Base-by-base conservation (phyloP, 2,888 invertebrate species). In the Eremobia ochroleuca region DNA sequence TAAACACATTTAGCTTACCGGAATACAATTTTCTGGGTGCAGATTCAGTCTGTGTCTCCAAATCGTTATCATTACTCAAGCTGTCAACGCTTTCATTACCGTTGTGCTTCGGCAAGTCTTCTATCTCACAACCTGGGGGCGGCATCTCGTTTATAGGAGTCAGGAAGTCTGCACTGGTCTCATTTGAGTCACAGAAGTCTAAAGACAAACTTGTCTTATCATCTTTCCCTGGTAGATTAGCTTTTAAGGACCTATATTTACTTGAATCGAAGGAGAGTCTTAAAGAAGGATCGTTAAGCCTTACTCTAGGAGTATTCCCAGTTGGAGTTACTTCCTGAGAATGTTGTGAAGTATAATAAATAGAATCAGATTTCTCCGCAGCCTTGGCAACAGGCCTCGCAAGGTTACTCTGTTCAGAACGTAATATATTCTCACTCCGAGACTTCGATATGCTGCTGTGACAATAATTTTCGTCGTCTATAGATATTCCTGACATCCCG, bases 71-170 rank as follows among this genome's bases (percentile, higher is more conserved):
- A 87, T 96, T 96, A 77, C 96, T 96, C 78, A 96, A 90, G 78
- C 96, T 96, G 21, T 96, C 96, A 0, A 95, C 90, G 76, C 96
- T 96, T 59, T 95, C 96, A 72, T 94, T 96, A 0, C 96, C 96
- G 49, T 96, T 96, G 49, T 95, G 95, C 73, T 95, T 95, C 31
- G 96, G 97, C 87, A 97, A 83, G n/a, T 97, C 96, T 69, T 96
- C 96, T 2, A 96, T 95, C 86, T 96, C 97, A 76, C 97, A 96
- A 0, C 96, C 96, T 0, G 97, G 94, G 1, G 94, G 95, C 2
- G 97, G 97, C 97, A 97, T 96, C 84, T 97, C 97, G 58, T 97
- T 97, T 6, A 97, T 97, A 2, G 97, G 97, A 67, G 97, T 97
- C 73, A 97, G 85, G 79, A 97, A 97, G 86, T 97, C 97, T 0